These are phyloP conservation scores for Trachemys scripta DNA, from an alignment of 2,113 vertebrate genomes.

Conservation along the genomic window DNA sequence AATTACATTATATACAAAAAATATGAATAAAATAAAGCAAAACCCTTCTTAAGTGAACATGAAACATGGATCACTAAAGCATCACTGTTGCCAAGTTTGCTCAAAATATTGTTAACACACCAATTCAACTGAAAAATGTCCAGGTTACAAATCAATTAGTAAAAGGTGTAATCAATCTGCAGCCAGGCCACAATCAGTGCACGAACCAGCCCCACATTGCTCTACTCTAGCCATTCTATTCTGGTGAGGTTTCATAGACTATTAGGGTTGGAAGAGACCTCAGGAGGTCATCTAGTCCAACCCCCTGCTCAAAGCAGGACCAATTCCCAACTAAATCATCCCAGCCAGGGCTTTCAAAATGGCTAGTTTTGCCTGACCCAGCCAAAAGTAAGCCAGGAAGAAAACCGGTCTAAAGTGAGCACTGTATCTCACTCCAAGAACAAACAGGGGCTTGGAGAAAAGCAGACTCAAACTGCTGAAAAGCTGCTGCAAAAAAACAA, in stretches of 20 bases:
- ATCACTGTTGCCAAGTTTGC: background rate
- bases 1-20: background rate
- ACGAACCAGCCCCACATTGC: background rate
- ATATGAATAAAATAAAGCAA: background rate
- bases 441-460: background rate
- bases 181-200: background rate
- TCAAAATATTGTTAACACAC: background rate
- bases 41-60: background rate
- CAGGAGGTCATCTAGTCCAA: too few relatives aligned
- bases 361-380: background rate
- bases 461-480: background rate
- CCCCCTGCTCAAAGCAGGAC: too few relatives aligned
- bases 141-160: background rate
- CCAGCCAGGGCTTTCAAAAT: background rate
- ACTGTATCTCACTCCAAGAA: background rate
- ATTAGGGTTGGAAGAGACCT: too few relatives aligned
- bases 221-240: background rate
- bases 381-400: background rate
- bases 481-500: background rate
- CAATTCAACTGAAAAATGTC: background rate
- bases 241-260: background rate
- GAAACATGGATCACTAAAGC: too few relatives aligned
- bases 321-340: too few relatives aligned
- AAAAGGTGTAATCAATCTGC: background rate
- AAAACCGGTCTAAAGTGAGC: background rate